phyloP scores from a whole-genome alignment of 2,113 vertebrate genomes.

The Galbula dea region DNA sequence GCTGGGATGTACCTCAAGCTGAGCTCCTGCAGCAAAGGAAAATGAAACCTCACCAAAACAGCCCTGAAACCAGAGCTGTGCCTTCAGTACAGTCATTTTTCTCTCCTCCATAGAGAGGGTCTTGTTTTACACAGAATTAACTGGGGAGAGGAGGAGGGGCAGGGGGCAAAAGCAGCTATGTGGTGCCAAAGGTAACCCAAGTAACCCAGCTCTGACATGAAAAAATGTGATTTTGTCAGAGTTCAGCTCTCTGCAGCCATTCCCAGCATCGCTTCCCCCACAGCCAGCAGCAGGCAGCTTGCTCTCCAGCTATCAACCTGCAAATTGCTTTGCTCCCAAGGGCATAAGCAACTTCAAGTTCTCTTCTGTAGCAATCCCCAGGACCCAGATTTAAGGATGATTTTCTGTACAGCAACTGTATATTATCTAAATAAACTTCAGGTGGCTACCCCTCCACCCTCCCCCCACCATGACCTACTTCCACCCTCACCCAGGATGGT shows the following conservation, averaged over 20 bases:
- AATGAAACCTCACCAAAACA: not conserved
- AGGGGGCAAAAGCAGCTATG: not conserved
- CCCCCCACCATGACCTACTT: not conserved
- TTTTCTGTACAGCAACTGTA: not conserved
- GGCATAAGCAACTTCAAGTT: not conserved
- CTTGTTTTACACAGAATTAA: not conserved
- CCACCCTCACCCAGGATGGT: not conserved
- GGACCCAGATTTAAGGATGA: not conserved
- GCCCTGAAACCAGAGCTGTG: not conserved
- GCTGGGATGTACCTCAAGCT: not conserved
- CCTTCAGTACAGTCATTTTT: not conserved
- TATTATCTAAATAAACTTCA: not conserved
- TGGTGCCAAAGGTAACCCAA: not conserved
- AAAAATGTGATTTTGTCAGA: not conserved
- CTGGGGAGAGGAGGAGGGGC: not conserved
- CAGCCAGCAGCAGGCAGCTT: not conserved
- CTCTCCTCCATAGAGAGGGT: not conserved
- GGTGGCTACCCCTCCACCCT: not conserved
- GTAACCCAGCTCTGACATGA: not conserved
- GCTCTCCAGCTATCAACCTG: not conserved
- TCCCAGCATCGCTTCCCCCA: not conserved
- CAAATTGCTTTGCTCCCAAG: not conserved
- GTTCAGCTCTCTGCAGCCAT: not conserved
- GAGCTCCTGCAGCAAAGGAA: not conserved
- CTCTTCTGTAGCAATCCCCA: not conserved